Base-by-base conservation (phyloP, 2,888 invertebrate genomes). In the Hydriomena furcata region DNA sequence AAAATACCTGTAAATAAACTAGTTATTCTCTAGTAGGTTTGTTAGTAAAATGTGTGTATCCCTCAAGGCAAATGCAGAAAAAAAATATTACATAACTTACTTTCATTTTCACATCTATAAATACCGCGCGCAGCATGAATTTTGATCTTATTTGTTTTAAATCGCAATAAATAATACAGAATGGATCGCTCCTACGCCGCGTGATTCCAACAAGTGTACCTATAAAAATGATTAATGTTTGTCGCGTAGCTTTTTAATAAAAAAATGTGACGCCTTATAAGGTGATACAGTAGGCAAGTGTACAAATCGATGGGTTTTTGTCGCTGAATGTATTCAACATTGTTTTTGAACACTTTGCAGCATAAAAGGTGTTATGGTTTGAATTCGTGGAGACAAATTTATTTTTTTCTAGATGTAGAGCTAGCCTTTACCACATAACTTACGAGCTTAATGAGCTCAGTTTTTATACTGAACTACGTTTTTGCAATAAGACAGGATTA, bases 131-230 rank as follows among this genome's bases (percentile, higher is more conserved):
- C 79, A 79, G 82, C 80, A 55, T 75, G 79, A 68, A 67, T 71
- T 71, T 81, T 77, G 84, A 79, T 75, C 73, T 68, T 79, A 79
- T 83, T 83, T 82, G 79, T 81, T 80, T 82, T 75, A 73, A 76
- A 78, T 77, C 63, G 71, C 71, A 72, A 82, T 84, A 82, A 82
- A 82, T 83, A 70, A 77, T 68, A 61, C 60, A 50, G 54, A 57
- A 64, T 62, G 61, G 70, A 74, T 70, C 67, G 66, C 74, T 75
- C 76, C 71, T 68, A 61, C 80, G 54, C 79, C 62, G 69, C 79
- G 66, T 78, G 79, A 75, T 73, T 67, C 72, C 73, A 65, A 63
- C 68, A 60, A 66, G 66, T 65, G 65, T 71, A 71, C 71, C 78
- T 74, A 79, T 83, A 82, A 82, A 82, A 80, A 78, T 84, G 83